phyloP scores from a whole-genome alignment of 2,888 invertebrate species.

The Blera fallax region DNA sequence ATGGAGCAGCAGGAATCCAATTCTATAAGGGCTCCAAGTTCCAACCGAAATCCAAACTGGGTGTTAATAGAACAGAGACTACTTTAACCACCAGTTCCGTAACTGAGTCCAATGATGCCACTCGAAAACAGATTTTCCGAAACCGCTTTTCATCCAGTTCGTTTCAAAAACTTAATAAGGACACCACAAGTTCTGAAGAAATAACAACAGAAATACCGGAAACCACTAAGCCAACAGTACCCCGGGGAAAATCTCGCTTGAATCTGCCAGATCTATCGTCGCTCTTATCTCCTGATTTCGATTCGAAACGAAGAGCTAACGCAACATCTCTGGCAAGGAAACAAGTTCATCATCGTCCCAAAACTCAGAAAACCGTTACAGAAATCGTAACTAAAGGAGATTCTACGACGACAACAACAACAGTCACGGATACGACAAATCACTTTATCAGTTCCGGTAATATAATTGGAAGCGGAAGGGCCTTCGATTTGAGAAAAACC shows the following conservation, averaged over 20 bases:
- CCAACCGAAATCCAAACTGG: background rate
- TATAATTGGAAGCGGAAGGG: background rate
- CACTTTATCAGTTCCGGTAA: background rate
- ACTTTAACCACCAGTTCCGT: background rate
- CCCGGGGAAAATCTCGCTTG: conserved; percentile 1
- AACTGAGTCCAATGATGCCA: background rate
- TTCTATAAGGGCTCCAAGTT: background rate
- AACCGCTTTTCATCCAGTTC: background rate
- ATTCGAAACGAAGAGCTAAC: background rate
- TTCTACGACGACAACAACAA: background rate
- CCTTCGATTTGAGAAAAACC: conserved; percentile 22
- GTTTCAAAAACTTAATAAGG: background rate
- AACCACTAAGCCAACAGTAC: background rate
- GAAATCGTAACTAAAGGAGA: background rate
- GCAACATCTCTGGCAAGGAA: background rate
- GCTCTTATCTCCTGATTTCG: conserved; percentile 8
- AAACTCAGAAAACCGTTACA: background rate
- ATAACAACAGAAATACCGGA: background rate
- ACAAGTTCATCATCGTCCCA: background rate
- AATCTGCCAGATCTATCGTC: conserved; percentile 19
- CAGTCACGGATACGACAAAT: background rate
- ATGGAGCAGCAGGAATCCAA: too few species aligned
- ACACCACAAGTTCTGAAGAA: background rate
- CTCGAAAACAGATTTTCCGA: background rate
- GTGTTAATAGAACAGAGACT: background rate